Base-by-base conservation (phyloP, 2,888 invertebrate species). In the Theodoxus fluviatilis region DNA sequence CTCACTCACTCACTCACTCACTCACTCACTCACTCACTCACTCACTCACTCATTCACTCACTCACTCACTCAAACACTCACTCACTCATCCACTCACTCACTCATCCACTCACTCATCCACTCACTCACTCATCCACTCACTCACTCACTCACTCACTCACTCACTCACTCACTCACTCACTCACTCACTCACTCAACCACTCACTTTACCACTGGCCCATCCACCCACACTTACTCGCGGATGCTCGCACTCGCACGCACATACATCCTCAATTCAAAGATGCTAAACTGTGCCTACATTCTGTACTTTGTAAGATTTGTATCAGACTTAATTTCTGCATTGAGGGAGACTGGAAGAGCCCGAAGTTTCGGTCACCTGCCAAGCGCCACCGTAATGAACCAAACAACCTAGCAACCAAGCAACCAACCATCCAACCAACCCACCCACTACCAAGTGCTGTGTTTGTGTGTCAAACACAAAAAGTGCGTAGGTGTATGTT, bases 1-100 rank as follows among this genome's bases (percentile, higher is more conserved):
- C 63, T 35, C 63, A 35, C 63, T 12, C 63, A 63, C 63, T 12
- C 63, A 35, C 63, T 35, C 63, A 35, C 38, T 22, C 63, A n/a
- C 33, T 22, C 37, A 35, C 7, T 35, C 37, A 63, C 63, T 15
- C 33, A 35, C 63, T 2, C 33, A 28, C 35, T 35, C 63, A 18
- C 63, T 31, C 35, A n/a, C 63, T 35, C 35, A 35, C 63, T 35
- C 63, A 63, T 37, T 31, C 63, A 37, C 38, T 31, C 63, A 1
- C 33, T 35, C 37, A 37, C 1, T 31, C 37, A 63, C 7, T 3
- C 38, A 63, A 22, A 37, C 38, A 63, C 37, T 35, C 63, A 63
- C 38, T 35, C 38, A 37, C 38, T 22, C 63, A 35, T 37, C 22
- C 63, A 63, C 33, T 12, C 35, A 63, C 38, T 35, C 63, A 35